Conservation (phyloP, 2,113 vertebrate species). For the Raja brachyura region DNA sequence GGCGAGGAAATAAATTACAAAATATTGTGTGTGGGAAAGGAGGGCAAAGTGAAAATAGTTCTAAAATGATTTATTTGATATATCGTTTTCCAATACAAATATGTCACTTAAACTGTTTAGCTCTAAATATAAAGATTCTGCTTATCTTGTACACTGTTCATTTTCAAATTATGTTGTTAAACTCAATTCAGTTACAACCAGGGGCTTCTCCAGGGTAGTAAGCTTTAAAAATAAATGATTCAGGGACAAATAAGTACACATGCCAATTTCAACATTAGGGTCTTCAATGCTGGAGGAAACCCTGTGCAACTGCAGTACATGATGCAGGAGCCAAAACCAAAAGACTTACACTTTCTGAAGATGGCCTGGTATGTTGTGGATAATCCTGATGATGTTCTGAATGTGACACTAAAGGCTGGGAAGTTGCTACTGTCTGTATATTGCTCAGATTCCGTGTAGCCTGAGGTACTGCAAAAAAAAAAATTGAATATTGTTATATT, state of each 20-base stretch:
- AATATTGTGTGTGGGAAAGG: neutral
- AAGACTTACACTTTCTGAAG: slow-evolving; percentile 88
- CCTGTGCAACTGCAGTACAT: neutral
- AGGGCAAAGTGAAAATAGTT: neutral
- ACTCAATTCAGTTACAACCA: slow-evolving; percentile 2
- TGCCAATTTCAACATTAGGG: neutral
- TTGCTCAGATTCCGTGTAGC: slow-evolving; percentile 71
- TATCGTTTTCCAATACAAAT: slow-evolving; percentile 27
- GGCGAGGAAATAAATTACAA: slow-evolving; percentile 14
- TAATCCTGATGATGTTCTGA: slow-evolving; percentile 60
- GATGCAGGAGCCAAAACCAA: neutral
- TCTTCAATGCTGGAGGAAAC: slow-evolving; percentile 18
- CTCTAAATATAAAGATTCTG: neutral
- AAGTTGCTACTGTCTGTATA: slow-evolving; percentile 76
- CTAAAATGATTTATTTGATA: slow-evolving; percentile 9
- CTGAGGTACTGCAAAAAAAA: slow-evolving; percentile 65
- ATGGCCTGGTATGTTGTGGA: slow-evolving; percentile 69
- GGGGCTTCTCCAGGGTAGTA: neutral
- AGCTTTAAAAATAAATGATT: neutral
- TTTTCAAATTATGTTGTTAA: neutral
- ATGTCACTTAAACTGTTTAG: neutral
- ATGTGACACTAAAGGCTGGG: slow-evolving; percentile 47
- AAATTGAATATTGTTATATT: neutral
- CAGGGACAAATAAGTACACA: neutral
- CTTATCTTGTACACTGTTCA: neutral